Evolutionary conservation across 2,888 invertebrate species (phyloP), one percentile per base, ranked within the genome.

Genomic region (Acleris cristana): DNA sequence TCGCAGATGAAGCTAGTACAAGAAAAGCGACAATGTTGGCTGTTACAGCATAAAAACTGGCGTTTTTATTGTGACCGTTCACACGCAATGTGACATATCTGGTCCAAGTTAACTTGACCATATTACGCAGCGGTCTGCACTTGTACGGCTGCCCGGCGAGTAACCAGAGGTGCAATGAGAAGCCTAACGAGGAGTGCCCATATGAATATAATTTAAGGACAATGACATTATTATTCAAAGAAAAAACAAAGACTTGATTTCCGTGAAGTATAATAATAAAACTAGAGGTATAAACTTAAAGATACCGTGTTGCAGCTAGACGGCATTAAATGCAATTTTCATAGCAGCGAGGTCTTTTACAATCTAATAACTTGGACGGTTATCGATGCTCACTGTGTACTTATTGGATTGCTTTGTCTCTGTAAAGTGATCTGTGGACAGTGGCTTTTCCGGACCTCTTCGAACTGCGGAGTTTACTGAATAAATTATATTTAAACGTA

Each of bases 101-200:
- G 68, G 60, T 64, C 54, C 58, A 55, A 80, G 82, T 82, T 83
- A 83, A 84, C 85, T 85, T 84, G 85, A 83, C 80, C 80, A 77
- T 79, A 85, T 79, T 86, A 86, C 87, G 87, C 84, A 78, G 76
- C 76, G 74, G 80, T 87, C 83, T 89, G 89, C 89, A 89, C 91
- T 90, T 91, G 89, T 90, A 91, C 86, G 91, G 90, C 78, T 86
- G 76, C 87, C 72, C 74, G 73, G 77, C 78, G 77, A 81, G 80
- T 75, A 73, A 80, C 79, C 75, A 77, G 76, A 74, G 78, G 73
- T 76, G 57, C 63, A 67, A 62, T 54, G 63, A 66, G 66, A 67
- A 67, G 58, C 67, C 67, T 67, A 63, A 58, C 67, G 66, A 66
- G 61, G 66, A 26, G 49, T 67, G 57, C 34, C 66, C 63, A 67